Base-by-base conservation (phyloP, 2,113 vertebrate species). In the Amphilophus citrinellus region DNA sequence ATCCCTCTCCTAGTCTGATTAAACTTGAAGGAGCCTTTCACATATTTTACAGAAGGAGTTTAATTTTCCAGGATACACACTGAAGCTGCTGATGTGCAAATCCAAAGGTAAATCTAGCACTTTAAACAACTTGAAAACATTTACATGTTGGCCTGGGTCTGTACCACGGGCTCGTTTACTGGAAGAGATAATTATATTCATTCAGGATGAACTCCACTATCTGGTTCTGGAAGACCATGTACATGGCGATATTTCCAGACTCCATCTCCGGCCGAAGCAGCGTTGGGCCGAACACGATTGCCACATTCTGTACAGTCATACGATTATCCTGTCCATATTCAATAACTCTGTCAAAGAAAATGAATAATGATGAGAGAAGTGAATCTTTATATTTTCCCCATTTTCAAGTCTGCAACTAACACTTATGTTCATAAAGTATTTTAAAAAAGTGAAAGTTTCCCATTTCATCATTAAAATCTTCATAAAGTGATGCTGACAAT, bases 141-240 rank as follows among this genome's bases (percentile, higher is more conserved):
- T 58, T 7, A 22, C 32, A 71, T 6, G 14, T 61, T 78, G 18
- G 20, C n/a, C 11, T 61, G 14, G 63, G 62, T 62, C 37, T 58
- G 81, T 59, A 24, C 35, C 10, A 44, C 63, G 76, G 83, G 85
- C 79, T 60, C 15, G 50, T 86, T 88, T 95, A 97, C 0, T 85
- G 90, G 94, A 99, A 99, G 89, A 99, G 95, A 10, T 93, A 87
- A 1, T 96, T 42, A 11, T 96, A 98, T 76, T 98, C 96, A n/a
- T 96, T 97, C 65, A 99, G 96, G 91, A 98, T 94, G 61, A 97
- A 96, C 88, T 99, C 98, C 61, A 99, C 98, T 61, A 99, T 97
- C 95, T 99, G 98, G 95, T 98, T 99, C 96, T 99, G 98, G 93
- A 97, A 98, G 85, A 98, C 97, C 97, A 98, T 99, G 95, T 97